A percentile compares a stretch with the other conserved stretches of the same genome.
Evolutionary conservation across 2,888 invertebrate species (phyloP).

Genomic region (Lochmaea capreae): DNA sequence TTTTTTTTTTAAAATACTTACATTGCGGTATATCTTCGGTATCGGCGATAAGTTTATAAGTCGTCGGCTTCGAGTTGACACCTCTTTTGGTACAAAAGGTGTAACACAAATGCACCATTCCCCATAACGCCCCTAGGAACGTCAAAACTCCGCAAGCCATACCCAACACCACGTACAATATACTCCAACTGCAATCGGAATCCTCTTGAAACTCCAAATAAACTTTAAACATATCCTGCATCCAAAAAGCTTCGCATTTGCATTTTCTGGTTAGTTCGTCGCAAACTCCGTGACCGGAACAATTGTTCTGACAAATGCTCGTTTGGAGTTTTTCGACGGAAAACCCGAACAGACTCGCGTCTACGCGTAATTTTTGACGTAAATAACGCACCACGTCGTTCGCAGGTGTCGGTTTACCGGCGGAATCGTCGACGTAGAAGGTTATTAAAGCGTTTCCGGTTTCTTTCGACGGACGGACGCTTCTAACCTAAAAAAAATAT

Average conservation of each 20-base stretch:
- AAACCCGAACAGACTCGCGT: constrained; percentile 76
- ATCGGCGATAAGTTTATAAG: constrained; percentile 78
- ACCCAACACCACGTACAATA: constrained; percentile 89
- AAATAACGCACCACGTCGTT: constrained; percentile 75
- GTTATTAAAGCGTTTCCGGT: constrained; percentile 67
- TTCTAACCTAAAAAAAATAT: constrained; percentile 59
- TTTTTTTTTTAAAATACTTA: no score
- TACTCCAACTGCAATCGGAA: constrained; percentile 87
- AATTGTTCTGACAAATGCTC: constrained; percentile 89
- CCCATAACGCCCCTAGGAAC: constrained; percentile 73
- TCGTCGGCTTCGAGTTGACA: constrained; percentile 70
- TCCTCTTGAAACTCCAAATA: constrained; percentile 60
- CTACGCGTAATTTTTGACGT: constrained; percentile 76
- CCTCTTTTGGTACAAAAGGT: constrained; percentile 67
- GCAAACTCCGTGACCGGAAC: constrained; percentile 92
- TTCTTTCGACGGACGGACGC: constrained; percentile 66
- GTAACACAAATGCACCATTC: constrained; percentile 73
- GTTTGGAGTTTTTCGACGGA: constrained; percentile 85
- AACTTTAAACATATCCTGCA: constrained; percentile 72
- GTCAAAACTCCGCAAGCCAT: constrained; percentile 71
- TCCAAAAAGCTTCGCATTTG: constrained; percentile 96
- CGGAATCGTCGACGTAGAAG: constrained; percentile 64
- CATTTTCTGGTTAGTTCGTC: constrained; percentile 86
- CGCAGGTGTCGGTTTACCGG: constrained; percentile 68
- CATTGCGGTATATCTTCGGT: constrained; percentile 75